Conservation (phyloP, 35 echinoderm and acorn worm species). For the Stichopus chloronotus region DNA sequence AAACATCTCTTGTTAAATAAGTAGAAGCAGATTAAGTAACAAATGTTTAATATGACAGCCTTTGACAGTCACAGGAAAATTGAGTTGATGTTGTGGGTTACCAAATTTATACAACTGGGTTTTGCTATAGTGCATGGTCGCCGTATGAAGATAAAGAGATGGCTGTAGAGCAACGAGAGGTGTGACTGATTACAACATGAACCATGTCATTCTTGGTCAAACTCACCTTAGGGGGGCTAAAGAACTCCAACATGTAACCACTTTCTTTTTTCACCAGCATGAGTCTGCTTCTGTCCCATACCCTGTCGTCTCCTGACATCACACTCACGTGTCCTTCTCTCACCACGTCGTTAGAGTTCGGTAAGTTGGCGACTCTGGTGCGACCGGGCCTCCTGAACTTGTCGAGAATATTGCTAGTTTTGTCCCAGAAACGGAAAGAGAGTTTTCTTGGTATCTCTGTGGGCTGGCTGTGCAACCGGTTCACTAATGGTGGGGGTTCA, state of each 20-base stretch:
- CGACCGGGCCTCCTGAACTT: slow-evolving; percentile 66
- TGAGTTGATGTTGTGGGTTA: too few relatives aligned
- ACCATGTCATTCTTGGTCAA: background rate
- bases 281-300: slow-evolving; percentile 89
- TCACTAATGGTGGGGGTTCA: slow-evolving; percentile 1
- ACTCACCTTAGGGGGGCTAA: slow-evolving; percentile 92
- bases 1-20: too few relatives aligned
- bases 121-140: too few relatives aligned
- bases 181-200: too few relatives aligned
- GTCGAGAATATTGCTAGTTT: slow-evolving; percentile 73
- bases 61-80: too few relatives aligned
- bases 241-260: slow-evolving; percentile 94
- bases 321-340: slow-evolving; percentile 87
- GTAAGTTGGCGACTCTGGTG: background rate
- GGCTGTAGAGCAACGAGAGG: too few relatives aligned
- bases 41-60: too few relatives aligned
- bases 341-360: slow-evolving; percentile 66
- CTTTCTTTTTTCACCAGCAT: slow-evolving; percentile 68
- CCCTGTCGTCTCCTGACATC: slow-evolving; percentile 80
- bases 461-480: background rate
- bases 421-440: slow-evolving; percentile 89
- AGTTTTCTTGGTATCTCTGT: slow-evolving; percentile 67
- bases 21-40: too few relatives aligned
- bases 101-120: too few relatives aligned
- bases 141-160: too few relatives aligned